phyloP scores from a whole-genome alignment of 1,140 invertebrate species.

The Macrobrachium nipponense region DNA sequence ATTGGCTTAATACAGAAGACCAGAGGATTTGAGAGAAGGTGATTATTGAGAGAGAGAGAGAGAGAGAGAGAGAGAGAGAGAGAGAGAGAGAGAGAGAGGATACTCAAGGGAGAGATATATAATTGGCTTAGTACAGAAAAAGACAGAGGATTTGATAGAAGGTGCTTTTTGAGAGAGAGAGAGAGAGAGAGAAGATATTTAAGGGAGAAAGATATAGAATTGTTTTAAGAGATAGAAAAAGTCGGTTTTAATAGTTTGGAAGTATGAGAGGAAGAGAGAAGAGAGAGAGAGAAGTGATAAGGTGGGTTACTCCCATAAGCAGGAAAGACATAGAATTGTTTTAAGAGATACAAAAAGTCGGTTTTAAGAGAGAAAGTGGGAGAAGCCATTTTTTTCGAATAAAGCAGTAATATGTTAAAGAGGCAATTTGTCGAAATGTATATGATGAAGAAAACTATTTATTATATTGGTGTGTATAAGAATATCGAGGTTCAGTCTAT shows the following conservation, averaged over 20 bases:
- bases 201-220: neutral
- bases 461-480: too few species aligned
- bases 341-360: too few species aligned
- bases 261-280: constrained; percentile 2
- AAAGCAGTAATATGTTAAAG: too few species aligned
- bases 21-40: too few species aligned
- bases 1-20: neutral
- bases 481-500: too few species aligned
- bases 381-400: neutral
- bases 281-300: constrained; percentile 6
- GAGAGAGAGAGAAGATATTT: neutral
- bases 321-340: too few species aligned
- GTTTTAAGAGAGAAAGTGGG: constrained; percentile 7
- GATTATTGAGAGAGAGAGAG: neutral
- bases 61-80: constrained; percentile 23
- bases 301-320: too few species aligned
- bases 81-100: constrained; percentile 20
- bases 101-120: neutral
- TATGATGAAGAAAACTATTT: too few species aligned
- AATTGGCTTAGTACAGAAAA: neutral
- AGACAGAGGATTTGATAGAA: too few species aligned
- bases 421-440: too few species aligned
- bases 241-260: too few species aligned
- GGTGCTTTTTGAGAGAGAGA: neutral
- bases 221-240: neutral